Evolutionary conservation across 2,888 invertebrate species (phyloP), one percentile per base, ranked within the genome.

Genomic region (Penaeus monodon): DNA sequence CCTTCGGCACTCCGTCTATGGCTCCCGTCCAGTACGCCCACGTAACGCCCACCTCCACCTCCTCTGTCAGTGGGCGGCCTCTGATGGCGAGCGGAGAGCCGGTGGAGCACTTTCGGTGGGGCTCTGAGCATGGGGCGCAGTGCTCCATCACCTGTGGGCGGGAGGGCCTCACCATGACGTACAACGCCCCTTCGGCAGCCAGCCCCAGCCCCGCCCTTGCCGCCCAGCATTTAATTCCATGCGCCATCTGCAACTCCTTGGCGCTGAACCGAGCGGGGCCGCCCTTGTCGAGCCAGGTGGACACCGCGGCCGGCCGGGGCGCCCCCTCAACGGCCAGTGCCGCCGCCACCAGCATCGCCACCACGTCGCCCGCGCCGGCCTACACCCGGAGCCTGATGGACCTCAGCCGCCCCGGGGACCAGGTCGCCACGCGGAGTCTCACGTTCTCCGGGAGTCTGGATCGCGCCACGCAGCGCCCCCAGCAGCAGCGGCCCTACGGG

Each of bases 401-500:
- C 65, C 66, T 80, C 63, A 84, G 84, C 73, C 82, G 70, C 38
- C 82, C 80, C 24, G 68, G 44, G 80, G 66, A 68, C n/a, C 57
- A 64, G 70, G 63, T 68, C 8, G 84, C 88, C 7, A 74, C 80
- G 22, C 88, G 88, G 76, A 88, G 84, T 27, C 33, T 81, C 49
- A 88, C 88, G 24, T 88, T 88, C 80, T 74, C 80, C 33, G 88
- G 88, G 22, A 88, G 84, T 65, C 77, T 88, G 63, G 88, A 88
- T 68, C 81, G 88, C 27, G 66, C 80, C 79, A 70, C 86, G 29
- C 87, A 79, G 33, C 79, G 84, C 12, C 27, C 70, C 12, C 44
- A 44, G 38, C 78, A 78, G 63, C 80, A 86, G 65, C 89, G 89
- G 2, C 92, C 93, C 2, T 93, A 93, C 90, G 93, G 93, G 90